Percentiles rank a stretch among this genome's conserved stretches.
These are phyloP conservation scores for Leptinotarsa texana DNA, from an alignment of 1,140 invertebrate species.

Conservation along the genomic window DNA sequence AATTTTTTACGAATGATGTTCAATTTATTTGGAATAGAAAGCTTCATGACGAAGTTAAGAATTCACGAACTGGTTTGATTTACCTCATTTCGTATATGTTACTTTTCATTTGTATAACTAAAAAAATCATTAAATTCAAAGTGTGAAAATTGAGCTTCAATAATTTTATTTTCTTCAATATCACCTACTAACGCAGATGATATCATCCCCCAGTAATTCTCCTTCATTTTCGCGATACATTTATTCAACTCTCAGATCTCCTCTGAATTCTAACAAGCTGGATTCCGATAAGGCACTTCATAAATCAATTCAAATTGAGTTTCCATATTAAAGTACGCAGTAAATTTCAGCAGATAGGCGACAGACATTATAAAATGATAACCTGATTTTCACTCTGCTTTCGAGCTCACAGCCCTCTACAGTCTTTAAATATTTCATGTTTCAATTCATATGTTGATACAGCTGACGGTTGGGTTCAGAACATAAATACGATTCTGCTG, in stretches of 20 bases:
- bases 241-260: background rate
- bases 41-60: too few relatives aligned
- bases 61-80: too few relatives aligned
- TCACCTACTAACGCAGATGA: too few relatives aligned
- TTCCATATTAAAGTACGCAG: conserved; percentile 26
- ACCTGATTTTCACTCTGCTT: conserved; percentile 22
- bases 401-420: conserved; percentile 6
- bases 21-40: too few relatives aligned
- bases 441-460: conserved; percentile 29
- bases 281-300: conserved; percentile 19
- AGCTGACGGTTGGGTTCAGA: conserved; percentile 16
- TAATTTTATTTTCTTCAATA: too few relatives aligned
- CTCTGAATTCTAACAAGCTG: conserved; percentile 9
- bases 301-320: conserved; percentile 30
- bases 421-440: conserved; percentile 24
- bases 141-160: too few relatives aligned
- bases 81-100: too few relatives aligned
- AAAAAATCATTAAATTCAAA: too few relatives aligned
- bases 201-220: background rate
- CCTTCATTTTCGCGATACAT: conserved; percentile 2
- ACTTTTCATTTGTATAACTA: too few relatives aligned
- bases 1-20: too few relatives aligned
- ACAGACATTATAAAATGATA: conserved; percentile 34
- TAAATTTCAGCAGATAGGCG: conserved; percentile 30
- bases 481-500: conserved; percentile 24